phyloP scores from a whole-genome alignment of 2,888 invertebrate species.

The Cryptocheilus praepositus region DNA sequence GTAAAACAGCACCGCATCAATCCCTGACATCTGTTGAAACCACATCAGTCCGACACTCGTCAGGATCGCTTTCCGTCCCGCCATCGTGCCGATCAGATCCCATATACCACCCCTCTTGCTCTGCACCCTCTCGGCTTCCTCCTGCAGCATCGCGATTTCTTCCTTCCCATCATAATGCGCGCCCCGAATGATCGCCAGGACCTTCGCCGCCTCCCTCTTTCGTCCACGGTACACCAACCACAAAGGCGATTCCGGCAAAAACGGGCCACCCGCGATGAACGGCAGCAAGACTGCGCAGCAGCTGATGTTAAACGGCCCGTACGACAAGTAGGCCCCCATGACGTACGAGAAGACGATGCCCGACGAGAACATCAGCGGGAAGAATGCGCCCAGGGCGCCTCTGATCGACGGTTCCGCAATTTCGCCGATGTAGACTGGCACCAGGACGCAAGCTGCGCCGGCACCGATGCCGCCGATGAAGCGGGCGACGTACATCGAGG shows the following conservation, averaged over 20 bases:
- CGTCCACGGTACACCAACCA: slow-evolving; percentile 63
- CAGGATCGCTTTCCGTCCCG: slow-evolving; percentile 72
- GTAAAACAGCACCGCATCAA: slow-evolving; percentile 75
- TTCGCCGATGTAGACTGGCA: slow-evolving; percentile 77
- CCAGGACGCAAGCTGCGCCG: slow-evolving; percentile 73
- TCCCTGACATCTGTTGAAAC: slow-evolving; percentile 75
- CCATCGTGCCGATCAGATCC: slow-evolving; percentile 62
- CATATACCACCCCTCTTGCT: slow-evolving; percentile 63
- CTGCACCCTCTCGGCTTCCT: slow-evolving; percentile 60
- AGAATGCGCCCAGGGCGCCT: slow-evolving; percentile 76
- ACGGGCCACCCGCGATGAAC: slow-evolving; percentile 66
- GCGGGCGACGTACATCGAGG: slow-evolving; percentile 57
- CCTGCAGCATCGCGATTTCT: slow-evolving; percentile 58
- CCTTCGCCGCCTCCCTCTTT: slow-evolving; percentile 53
- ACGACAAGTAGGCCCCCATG: slow-evolving; percentile 73
- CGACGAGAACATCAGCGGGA: slow-evolving; percentile 75
- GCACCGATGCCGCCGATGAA: slow-evolving; percentile 76
- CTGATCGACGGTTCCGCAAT: slow-evolving; percentile 76
- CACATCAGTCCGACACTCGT: slow-evolving; percentile 77
- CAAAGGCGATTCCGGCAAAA: slow-evolving; percentile 66
- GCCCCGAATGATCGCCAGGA: slow-evolving; percentile 58
- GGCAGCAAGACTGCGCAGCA: slow-evolving; percentile 71
- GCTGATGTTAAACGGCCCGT: slow-evolving; percentile 73
- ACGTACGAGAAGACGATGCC: slow-evolving; percentile 76
- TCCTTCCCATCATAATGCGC: slow-evolving; percentile 53